Evolutionary conservation across 2,888 invertebrate species (phyloP), one percentile per base, ranked within the genome.

Genomic region (Liodrosophila aerea): DNA sequence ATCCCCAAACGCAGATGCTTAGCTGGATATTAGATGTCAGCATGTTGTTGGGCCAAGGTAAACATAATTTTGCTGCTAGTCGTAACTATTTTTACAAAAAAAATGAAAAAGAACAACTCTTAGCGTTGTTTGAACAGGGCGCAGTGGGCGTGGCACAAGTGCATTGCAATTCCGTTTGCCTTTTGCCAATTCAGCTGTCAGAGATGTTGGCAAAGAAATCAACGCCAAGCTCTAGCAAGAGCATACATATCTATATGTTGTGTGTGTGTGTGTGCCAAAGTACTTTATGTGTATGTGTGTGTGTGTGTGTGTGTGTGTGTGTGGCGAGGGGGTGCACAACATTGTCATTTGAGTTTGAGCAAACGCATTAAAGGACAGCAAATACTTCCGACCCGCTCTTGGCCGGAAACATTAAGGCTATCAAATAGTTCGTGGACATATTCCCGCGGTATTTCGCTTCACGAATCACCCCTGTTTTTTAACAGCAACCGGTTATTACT

Each of bases 321-420:
- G 11, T 16, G 12, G 44, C 56, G 46, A 27, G 8, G 16, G 12
- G 11, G n/a, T 18, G 15, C 7, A 54, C 45, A 27, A 40, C 60
- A 59, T 56, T 69, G 74, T 64, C 70, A 60, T 60, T 74, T 64
- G 49, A 60, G 70, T 71, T 60, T 54, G 52, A 62, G 67, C 57
- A 77, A 85, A 82, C 85, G 83, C 85, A 82, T 77, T 77, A 68
- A 71, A 71, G 76, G 59, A 46, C 76, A 58, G 76, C 83, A 71
- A 85, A 75, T 71, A 82, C 75, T 71, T 77, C 85, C 80, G 85
- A 66, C 56, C 16, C 18, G 49, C 59, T 33, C 73, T 61, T 56
- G 67, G 36, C 59, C 85, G 76, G 82, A 76, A 65, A 67, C 76
- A 83, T 76, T 76, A 76, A 47, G 43, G n/a, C 44, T 65, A 43